Evolutionary conservation across 2,797 vertebrate species (phyloP).

Genomic region (Acrossocheilus fasciatus): DNA sequence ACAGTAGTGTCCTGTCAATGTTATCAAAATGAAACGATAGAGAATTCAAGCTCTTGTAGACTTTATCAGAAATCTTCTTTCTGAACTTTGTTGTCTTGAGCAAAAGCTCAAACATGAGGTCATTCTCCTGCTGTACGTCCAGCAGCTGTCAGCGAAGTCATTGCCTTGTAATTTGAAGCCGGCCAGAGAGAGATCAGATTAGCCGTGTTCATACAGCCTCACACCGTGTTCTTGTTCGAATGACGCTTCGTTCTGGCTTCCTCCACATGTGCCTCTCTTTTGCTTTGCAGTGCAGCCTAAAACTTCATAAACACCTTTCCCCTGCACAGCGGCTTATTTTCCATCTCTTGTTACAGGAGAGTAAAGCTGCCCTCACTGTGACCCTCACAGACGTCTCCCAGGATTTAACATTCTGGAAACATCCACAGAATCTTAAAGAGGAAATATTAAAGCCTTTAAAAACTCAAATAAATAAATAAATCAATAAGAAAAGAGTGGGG

Average conservation of each 20-base stretch:
- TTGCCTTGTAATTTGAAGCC: conserved; percentile 20
- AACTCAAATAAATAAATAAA: conserved; percentile 2
- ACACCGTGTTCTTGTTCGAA: conserved; percentile 11
- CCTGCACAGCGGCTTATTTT: conserved; percentile 36
- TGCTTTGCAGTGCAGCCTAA: conserved; percentile 27
- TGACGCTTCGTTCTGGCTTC: conserved; percentile 23
- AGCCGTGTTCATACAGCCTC: conserved; percentile 13
- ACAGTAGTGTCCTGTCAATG: neutral
- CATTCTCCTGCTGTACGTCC: neutral
- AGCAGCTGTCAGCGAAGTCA: conserved; percentile 20
- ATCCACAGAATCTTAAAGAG: conserved; percentile 26
- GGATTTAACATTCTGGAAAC: conserved; percentile 47
- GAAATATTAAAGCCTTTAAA: conserved; percentile 34
- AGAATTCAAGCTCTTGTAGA: neutral
- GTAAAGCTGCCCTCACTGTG: conserved; percentile 50
- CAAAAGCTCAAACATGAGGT: neutral
- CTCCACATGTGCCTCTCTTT: conserved; percentile 5
- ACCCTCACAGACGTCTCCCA: conserved; percentile 40
- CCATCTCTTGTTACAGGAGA: conserved; percentile 34
- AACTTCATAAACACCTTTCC: conserved; percentile 44
- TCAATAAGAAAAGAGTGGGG: neutral
- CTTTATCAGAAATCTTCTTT: neutral
- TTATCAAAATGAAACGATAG: neutral
- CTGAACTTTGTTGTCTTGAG: neutral
- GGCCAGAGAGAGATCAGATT: conserved; percentile 27